These are phyloP conservation scores for Apogon hyalosoma DNA, from an alignment of 2,797 vertebrate genomes.

Conservation along the genomic window DNA sequence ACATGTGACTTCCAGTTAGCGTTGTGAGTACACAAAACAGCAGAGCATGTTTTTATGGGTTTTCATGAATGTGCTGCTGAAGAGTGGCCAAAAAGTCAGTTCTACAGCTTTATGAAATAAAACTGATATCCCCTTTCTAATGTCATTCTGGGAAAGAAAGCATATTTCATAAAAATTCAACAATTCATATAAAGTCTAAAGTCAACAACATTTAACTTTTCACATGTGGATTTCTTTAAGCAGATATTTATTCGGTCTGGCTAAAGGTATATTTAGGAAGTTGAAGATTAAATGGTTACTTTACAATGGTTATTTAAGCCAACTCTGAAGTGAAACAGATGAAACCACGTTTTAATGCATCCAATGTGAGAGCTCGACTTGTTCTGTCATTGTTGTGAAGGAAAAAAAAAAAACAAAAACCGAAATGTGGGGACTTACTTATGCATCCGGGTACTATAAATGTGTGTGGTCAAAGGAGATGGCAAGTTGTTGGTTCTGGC, in stretches of 20 bases:
- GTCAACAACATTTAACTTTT: neutral
- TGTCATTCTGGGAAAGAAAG: neutral
- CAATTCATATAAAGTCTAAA: neutral
- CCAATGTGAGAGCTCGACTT: neutral
- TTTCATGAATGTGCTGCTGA: neutral
- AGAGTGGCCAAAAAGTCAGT: no score
- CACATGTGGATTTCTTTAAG: slow-evolving; percentile 1
- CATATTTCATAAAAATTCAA: neutral
- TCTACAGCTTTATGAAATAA: slow-evolving; percentile 1
- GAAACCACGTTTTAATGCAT: neutral
- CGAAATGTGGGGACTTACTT: neutral
- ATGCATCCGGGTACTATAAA: slow-evolving; percentile 17
- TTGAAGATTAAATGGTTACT: neutral
- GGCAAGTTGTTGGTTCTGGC: slow-evolving; percentile 21
- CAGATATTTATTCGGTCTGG: neutral
- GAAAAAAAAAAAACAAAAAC: neutral
- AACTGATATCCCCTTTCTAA: neutral
- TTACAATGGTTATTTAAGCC: neutral
- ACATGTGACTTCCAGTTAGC: no score
- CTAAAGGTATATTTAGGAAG: neutral
- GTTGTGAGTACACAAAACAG: no score
- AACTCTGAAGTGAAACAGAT: neutral
- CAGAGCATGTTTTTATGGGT: neutral
- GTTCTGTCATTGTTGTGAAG: neutral
- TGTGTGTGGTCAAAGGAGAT: slow-evolving; percentile 30